Percentiles rank a stretch among this genome's conserved stretches.
Evolutionary conservation across 2,888 invertebrate species (phyloP).

Genomic region (Eupithecia pulchellata): DNA sequence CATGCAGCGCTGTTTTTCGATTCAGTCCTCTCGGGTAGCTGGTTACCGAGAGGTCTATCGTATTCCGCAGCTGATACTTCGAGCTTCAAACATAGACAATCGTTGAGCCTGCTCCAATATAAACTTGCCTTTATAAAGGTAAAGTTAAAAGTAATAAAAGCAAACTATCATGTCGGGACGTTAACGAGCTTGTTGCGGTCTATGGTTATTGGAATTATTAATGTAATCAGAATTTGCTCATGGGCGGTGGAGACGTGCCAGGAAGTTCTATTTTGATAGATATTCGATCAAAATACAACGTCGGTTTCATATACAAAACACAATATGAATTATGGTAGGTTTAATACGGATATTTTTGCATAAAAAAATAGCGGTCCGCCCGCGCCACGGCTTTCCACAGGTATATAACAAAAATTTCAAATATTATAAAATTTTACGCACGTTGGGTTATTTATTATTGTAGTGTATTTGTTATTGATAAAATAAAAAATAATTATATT

Average conservation of each 20-base stretch:
- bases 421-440: no score
- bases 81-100: background rate
- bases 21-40: no score
- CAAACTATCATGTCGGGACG: slow-evolving; percentile 71
- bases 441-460: no score
- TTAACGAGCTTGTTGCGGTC: slow-evolving; percentile 69
- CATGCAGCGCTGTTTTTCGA: no score
- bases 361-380: no score
- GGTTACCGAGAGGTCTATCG: no score
- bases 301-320: background rate
- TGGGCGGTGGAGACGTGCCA: slow-evolving; percentile 29
- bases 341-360: no score
- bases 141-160: slow-evolving; percentile 67
- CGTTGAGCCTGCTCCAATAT: slow-evolving; percentile 2
- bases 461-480: no score
- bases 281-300: no score
- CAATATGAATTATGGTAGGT: background rate
- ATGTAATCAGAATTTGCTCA: slow-evolving; percentile 54
- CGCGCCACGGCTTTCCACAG: no score
- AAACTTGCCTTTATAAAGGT: slow-evolving; percentile 49
- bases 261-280: slow-evolving; percentile 14
- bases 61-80: background rate
- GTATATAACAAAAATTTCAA: no score
- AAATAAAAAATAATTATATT: no score
- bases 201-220: slow-evolving; percentile 59